These are phyloP conservation scores for Pitangus sulphuratus DNA, from an alignment of 2,797 vertebrate genomes.

Conservation along the genomic window DNA sequence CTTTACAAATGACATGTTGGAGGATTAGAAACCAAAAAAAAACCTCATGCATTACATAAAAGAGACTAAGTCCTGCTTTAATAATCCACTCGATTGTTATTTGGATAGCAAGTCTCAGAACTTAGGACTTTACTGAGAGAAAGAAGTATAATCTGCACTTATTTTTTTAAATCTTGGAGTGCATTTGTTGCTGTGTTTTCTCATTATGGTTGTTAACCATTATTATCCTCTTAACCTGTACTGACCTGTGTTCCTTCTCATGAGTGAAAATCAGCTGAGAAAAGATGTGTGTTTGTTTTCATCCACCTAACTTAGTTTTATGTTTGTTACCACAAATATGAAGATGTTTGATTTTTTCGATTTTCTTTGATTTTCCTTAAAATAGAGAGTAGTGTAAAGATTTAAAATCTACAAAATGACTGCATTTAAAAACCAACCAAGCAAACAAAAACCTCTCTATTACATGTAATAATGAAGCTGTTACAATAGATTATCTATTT, in stretches of 20 bases:
- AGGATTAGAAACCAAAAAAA: neutral
- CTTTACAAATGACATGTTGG: neutral
- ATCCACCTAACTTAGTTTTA: constrained; percentile 5
- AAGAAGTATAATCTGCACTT: neutral
- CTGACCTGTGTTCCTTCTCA: constrained; percentile 21
- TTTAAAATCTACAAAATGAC: neutral
- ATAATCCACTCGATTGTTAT: neutral
- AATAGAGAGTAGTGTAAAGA: neutral
- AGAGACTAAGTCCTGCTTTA: neutral
- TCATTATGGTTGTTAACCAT: constrained; percentile 2
- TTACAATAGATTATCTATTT: neutral
- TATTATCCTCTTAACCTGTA: constrained; percentile 47
- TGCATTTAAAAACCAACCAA: neutral
- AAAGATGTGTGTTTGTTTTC: neutral
- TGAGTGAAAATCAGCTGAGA: constrained; percentile 16
- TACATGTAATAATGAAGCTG: neutral
- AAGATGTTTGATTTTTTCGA: constrained; percentile 35
- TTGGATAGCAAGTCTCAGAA: neutral
- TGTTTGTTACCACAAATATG: neutral
- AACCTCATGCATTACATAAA: neutral
- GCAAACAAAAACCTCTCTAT: neutral
- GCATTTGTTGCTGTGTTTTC: constrained; percentile 20
- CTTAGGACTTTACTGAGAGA: neutral
- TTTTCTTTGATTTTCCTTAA: neutral
- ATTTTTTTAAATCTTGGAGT: neutral